A percentile compares a stretch with the other conserved stretches of the same genome.
These are phyloP conservation scores for Leucopsar rothschildi DNA, from an alignment of 2,113 vertebrate species.

Conservation along the genomic window DNA sequence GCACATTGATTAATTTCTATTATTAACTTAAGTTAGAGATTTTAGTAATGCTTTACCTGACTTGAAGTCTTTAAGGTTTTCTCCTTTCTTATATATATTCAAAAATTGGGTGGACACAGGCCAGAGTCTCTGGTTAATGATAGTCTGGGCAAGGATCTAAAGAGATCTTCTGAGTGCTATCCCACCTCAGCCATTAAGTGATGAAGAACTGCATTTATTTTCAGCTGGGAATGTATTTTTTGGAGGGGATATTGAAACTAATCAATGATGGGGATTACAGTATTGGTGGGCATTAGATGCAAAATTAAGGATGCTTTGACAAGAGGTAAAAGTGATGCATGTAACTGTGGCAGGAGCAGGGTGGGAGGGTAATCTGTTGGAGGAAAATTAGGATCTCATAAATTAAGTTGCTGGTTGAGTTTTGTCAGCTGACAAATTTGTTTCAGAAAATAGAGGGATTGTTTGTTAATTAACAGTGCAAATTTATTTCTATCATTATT, in stretches of 20 bases:
- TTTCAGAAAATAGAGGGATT: not conserved
- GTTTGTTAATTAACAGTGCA: not conserved
- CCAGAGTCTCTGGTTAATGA: rapidly evolving
- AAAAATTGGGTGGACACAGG: not conserved
- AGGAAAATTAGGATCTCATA: not conserved
- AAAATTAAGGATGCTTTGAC: not conserved
- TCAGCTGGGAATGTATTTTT: not conserved
- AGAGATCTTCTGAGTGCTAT: not conserved
- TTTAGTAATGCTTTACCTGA: not conserved
- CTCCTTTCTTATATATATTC: not conserved
- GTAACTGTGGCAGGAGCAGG: not conserved
- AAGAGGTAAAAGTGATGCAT: not conserved
- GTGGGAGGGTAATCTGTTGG: not conserved
- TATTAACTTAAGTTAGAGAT: not conserved
- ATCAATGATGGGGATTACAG: not conserved
- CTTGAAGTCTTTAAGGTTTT: not conserved
- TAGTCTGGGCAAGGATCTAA: not conserved
- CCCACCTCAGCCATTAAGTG: not conserved
- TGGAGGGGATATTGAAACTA: rapidly evolving
- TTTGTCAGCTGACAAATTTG: not conserved
- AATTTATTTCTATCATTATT: not conserved
- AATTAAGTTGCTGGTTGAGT: not conserved
- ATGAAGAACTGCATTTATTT: not conserved
- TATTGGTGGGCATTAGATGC: not conserved
- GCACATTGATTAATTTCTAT: not conserved